Conservation (phyloP, 2,113 vertebrate species). For the Pollimyrus isidori region DNA sequence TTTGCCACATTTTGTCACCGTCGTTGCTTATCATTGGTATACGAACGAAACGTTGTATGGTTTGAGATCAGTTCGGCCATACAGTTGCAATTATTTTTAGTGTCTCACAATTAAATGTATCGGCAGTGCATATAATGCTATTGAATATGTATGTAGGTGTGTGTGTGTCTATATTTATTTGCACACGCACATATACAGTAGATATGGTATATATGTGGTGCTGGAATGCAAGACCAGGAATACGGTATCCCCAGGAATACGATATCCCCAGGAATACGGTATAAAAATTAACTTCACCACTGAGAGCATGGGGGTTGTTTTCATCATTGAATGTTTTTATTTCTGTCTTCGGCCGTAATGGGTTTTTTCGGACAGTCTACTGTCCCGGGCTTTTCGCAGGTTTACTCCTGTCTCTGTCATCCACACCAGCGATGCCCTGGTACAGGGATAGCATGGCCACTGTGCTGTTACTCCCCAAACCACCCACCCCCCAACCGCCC, state of each 20-base stretch:
- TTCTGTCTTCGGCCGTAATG: background rate
- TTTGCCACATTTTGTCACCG: slow-evolving; percentile 14
- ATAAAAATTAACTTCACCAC: slow-evolving; percentile 6
- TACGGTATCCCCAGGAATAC: too few species aligned
- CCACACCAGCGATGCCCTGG: background rate
- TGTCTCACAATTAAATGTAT: background rate
- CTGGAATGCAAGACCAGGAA: background rate
- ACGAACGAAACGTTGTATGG: slow-evolving; percentile 3
- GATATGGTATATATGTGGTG: background rate
- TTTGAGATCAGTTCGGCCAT: slow-evolving; percentile 7
- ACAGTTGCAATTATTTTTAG: background rate
- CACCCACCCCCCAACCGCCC: too few species aligned
- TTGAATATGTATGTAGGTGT: background rate
- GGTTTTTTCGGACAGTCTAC: background rate
- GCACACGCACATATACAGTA: too few species aligned
- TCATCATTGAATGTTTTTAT: background rate
- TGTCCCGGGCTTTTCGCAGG: background rate
- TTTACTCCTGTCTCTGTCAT: background rate
- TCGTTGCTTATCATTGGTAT: slow-evolving; percentile 13
- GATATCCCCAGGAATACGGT: background rate
- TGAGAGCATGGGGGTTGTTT: background rate
- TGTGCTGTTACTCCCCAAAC: background rate
- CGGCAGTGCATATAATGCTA: background rate
- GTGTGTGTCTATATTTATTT: background rate
- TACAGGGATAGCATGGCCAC: background rate